Conservation (phyloP, 2,888 invertebrate genomes). For the Noctua janthina region DNA sequence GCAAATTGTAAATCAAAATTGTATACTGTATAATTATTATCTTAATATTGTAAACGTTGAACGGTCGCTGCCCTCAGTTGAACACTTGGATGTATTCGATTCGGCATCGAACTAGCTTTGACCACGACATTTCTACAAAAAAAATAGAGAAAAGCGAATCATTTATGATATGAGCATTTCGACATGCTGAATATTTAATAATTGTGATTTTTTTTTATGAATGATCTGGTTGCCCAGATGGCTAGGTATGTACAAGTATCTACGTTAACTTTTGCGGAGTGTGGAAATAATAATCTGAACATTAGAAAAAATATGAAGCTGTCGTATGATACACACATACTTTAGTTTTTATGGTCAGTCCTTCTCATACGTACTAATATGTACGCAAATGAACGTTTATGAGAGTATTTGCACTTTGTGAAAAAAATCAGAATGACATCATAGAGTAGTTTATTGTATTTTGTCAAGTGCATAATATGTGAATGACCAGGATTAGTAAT, state of each 20-base stretch:
- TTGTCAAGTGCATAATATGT: not conserved
- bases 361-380: not conserved
- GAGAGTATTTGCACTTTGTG: not conserved
- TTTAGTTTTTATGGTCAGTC: not conserved
- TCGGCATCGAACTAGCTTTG: not conserved
- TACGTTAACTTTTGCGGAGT: not conserved
- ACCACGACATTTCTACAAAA: not conserved
- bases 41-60: not conserved
- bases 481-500: not conserved
- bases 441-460: not conserved
- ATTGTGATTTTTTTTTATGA: not conserved
- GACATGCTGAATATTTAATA: not conserved
- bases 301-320: constrained; percentile 9
- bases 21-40: not conserved
- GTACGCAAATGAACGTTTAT: constrained; percentile 2
- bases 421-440: not conserved
- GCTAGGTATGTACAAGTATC: not conserved
- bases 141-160: not conserved
- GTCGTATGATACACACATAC: not conserved
- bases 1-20: not conserved
- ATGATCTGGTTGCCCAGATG: not conserved
- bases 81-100: constrained; percentile 4
- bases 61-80: not conserved
- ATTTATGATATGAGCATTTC: not conserved
- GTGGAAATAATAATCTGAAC: constrained; percentile 28